Base-by-base conservation (phyloP, 2,113 vertebrate species). In the Montifringilla adamsi region DNA sequence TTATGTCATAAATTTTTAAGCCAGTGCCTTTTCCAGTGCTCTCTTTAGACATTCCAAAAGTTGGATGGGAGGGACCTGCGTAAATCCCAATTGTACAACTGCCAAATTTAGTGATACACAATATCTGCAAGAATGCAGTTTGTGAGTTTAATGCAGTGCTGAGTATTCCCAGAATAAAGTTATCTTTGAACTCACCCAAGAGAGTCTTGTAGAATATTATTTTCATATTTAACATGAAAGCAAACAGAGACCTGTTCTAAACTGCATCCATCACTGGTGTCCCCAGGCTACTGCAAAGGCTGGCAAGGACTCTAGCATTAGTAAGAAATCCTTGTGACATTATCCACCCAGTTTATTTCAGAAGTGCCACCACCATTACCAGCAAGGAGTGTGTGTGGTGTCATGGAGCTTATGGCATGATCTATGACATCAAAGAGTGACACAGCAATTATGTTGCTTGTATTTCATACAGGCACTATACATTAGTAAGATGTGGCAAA, bases 61-160 rank as follows among this genome's bases (percentile, higher is more conserved):
- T 11, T 35, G 33, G 8, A 11, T 5, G 12, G 20, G 9, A 37
- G 31, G 2, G 6, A 1, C 3, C 15, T 49, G 6, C 24, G 17
- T 21, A 88, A 79, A 76, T 72, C 11, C 20, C 31, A 11, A 20
- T 14, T 64, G 6, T 8, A 44, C 6, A 68, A 17, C 23, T 73
- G 46, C 3, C 7, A 76, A 68, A 72, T 73, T 24, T 37, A 10
- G 8, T 31, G 11, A 6, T 55, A 15, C 4, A 4, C 24, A 66
- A 63, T 33, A 13, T 11, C 4, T 5, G 8, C 44, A 11, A 83
- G 66, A 75, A 11, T 6, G 27, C 28, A 33, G 22, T 49, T 44
- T 63, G 11, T 75, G 28, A 33, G 33, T 53, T 70, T 30, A 52
- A 21, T 5, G 5, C 24, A 44, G 24, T 8, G 2, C 10, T 31